These are phyloP conservation scores for Tinea semifulvella DNA, from an alignment of 2,888 invertebrate genomes.

Conservation along the genomic window DNA sequence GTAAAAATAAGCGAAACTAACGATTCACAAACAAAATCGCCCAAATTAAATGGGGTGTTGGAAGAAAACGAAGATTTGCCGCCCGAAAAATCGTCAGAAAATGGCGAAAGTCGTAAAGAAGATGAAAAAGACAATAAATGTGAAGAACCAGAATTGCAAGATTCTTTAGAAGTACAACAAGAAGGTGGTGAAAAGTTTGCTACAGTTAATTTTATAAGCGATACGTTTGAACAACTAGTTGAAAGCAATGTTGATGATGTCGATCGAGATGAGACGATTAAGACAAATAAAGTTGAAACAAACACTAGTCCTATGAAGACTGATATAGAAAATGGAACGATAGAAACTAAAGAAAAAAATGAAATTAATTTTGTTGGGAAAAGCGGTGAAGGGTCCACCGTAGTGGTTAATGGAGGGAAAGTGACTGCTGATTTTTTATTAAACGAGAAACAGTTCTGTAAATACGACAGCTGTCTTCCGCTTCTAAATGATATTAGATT, in stretches of 20 bases:
- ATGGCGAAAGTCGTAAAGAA: slow-evolving; percentile 17
- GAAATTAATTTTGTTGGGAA: slow-evolving; percentile 28
- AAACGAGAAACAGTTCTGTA: slow-evolving; percentile 59
- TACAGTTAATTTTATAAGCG: slow-evolving; percentile 47
- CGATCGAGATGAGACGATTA: too few relatives aligned
- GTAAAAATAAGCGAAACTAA: not conserved
- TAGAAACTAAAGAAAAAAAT: not conserved
- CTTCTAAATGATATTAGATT: slow-evolving; percentile 55
- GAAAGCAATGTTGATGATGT: slow-evolving; percentile 11
- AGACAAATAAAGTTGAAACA: not conserved
- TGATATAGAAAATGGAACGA: not conserved
- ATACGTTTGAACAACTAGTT: slow-evolving; percentile 47
- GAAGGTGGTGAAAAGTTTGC: slow-evolving; percentile 36
- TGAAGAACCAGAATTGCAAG: not conserved
- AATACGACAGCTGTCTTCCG: slow-evolving; percentile 42
- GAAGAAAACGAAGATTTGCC: not conserved
- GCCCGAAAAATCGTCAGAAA: not conserved
- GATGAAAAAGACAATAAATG: slow-evolving; percentile 17
- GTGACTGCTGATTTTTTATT: slow-evolving; percentile 51
- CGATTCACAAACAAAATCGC: slow-evolving; percentile 14
- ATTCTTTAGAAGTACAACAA: not conserved
- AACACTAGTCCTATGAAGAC: slow-evolving; percentile 11
- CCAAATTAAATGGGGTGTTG: slow-evolving; percentile 20
- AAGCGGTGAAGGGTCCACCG: slow-evolving; percentile 17
- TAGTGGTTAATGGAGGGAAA: slow-evolving; percentile 1